Base-by-base conservation (phyloP, 2,113 vertebrate genomes). In the Hippocampus mohnikei region DNA sequence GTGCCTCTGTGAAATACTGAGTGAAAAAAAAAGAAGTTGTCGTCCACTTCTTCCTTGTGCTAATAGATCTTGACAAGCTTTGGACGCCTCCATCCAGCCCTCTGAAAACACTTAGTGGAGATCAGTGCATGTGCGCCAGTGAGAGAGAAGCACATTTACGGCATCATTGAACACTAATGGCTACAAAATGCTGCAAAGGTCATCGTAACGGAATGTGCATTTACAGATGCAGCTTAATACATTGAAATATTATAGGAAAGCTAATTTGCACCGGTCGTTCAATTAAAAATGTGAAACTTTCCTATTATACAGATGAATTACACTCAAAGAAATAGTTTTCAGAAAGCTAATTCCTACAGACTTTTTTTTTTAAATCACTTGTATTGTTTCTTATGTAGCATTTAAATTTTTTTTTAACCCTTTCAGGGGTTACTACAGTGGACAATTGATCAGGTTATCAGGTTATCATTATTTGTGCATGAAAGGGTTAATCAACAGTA, bases 51-150 rank as follows among this genome's bases (percentile, higher is more conserved):
- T 42, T 46, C 63, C 15, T 65, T 46, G 42, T 42, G 25, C 12
- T 65, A 46, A 65, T 65, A 46, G n/a, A 65, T 65, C n/a, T 65
- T 25, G 41, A 65, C 41, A 65, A 46, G 63, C 41, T 16, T 46
- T 20, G 27, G 58, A 59, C 15, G 23, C 61, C 61, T 42, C 61
- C 61, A 63, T 63, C n/a, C n/a, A 63, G 23, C 40, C 7, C 5
- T 63, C 18, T 63, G 10, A 23, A 42, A 65, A 46, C 63, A 65
- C 63, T 65, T 64, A 64, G 61, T 13, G 61, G 61, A 15, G 40
- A 65, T 65, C 41, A 42, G 21, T 65, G 20, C 12, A 21, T 63
- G 11, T n/a, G 37, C 23, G 33, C 12, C 12, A 13, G 40, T 3
- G 62, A 5, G 63, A 46, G 40, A 25, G 41, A 44, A 13, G 15